Percentiles rank a stretch among this genome's conserved stretches.
Evolutionary conservation across 2,797 vertebrate genomes (phyloP).

Genomic region (Ptychobarbus kaznakovi): DNA sequence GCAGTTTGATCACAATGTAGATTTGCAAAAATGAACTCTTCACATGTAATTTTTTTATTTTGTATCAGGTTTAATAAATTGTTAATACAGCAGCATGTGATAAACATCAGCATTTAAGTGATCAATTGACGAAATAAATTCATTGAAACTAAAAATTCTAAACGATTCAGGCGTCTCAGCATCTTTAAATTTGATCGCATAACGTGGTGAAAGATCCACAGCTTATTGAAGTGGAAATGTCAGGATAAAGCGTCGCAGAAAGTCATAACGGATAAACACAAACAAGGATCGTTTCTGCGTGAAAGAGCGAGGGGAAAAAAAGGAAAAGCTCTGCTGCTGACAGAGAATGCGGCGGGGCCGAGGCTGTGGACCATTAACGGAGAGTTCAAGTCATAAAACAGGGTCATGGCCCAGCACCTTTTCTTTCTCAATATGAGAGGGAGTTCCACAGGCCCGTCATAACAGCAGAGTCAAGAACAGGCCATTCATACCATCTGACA

Average conservation of each 20-base stretch:
- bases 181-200: background rate
- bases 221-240: background rate
- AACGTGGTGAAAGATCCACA: background rate
- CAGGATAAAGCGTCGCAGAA: background rate
- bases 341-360: conserved; percentile 53
- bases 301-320: background rate
- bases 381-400: conserved; percentile 64
- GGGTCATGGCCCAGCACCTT: conserved; percentile 61
- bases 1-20: too few relatives aligned
- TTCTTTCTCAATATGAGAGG: conserved; percentile 58
- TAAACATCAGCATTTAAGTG: background rate
- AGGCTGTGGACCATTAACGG: conserved; percentile 54
- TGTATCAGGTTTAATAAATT: background rate
- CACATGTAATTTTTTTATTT: background rate
- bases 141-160: background rate
- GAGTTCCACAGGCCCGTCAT: conserved; percentile 52
- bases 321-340: conserved; percentile 21
- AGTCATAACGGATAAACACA: background rate
- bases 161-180: background rate
- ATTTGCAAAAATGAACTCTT: too few relatives aligned
- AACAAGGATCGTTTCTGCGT: background rate
- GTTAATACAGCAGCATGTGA: too few relatives aligned
- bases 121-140: background rate
- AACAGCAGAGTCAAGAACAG: conserved; percentile 63
- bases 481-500: conserved; percentile 60